Conservation (phyloP, 1,140 invertebrate genomes). For the Drosophila takahashii region DNA sequence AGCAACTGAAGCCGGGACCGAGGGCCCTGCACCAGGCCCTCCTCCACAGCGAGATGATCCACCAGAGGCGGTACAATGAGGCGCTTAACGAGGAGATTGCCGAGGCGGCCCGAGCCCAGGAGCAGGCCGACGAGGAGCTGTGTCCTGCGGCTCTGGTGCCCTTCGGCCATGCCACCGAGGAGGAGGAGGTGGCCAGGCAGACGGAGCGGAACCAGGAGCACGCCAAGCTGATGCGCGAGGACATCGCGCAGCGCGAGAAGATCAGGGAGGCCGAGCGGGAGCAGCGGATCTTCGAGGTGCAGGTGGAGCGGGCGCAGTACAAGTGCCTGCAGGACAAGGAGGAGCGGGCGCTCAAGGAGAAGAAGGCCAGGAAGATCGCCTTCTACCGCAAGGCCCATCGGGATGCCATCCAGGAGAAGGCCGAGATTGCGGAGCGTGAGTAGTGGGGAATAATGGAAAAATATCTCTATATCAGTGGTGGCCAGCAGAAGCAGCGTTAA, state of each 20-base stretch:
- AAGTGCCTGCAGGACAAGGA: slow-evolving; percentile 46
- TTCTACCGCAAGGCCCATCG: slow-evolving; percentile 46
- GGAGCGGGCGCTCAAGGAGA: slow-evolving; percentile 24
- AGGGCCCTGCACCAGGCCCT: slow-evolving; percentile 43
- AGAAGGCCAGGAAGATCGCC: slow-evolving; percentile 27
- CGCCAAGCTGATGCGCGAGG: slow-evolving; percentile 4
- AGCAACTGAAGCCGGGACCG: slow-evolving; percentile 58
- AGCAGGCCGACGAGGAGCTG: slow-evolving; percentile 36
- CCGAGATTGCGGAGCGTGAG: slow-evolving; percentile 45
- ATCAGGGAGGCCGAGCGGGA: slow-evolving; percentile 14
- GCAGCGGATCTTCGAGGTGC: slow-evolving; percentile 18
- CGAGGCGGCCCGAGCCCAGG: slow-evolving; percentile 28
- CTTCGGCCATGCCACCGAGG: slow-evolving; percentile 37
- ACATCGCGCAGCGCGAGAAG: slow-evolving; percentile 12
- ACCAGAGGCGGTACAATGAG: slow-evolving; percentile 44
- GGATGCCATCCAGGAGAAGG: slow-evolving; percentile 50
- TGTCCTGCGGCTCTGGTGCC: slow-evolving; percentile 53
- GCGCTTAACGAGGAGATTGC: slow-evolving; percentile 50
- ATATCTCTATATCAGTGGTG: no score
- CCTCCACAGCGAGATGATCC: slow-evolving; percentile 42
- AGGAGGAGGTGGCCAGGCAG: slow-evolving; percentile 22
- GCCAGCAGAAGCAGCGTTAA: no score
- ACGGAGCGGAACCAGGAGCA: slow-evolving; percentile 3
- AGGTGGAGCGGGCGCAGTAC: slow-evolving; percentile 48
- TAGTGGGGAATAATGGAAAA: background rate